Conservation (phyloP, 2,888 invertebrate species). For the Arenicola marina region DNA sequence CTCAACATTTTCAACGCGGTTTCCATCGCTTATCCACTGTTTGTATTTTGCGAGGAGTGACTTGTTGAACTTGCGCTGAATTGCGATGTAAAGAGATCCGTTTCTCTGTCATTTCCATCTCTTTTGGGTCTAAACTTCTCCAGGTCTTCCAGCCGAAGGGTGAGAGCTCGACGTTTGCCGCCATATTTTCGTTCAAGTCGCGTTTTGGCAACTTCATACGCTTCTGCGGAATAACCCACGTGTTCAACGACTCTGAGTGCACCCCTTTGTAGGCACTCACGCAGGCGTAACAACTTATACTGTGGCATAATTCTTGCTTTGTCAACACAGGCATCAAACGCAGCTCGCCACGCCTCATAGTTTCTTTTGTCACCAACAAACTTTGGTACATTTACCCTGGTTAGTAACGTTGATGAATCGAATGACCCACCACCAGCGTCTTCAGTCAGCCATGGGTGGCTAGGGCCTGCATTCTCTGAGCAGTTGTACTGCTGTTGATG, state of each 20-base stretch:
- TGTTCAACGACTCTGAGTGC: slow-evolving; percentile 12
- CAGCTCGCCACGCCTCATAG: slow-evolving; percentile 25
- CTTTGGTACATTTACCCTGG: slow-evolving; percentile 12
- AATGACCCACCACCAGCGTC: neutral
- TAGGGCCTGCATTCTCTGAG: too few relatives aligned
- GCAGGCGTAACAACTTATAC: slow-evolving; percentile 9
- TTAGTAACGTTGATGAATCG: slow-evolving; percentile 12
- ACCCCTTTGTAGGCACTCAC: slow-evolving; percentile 17
- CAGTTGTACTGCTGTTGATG: too few relatives aligned
- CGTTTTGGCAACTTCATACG: slow-evolving; percentile 19
- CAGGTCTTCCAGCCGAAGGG: too few relatives aligned
- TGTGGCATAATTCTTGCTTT: slow-evolving; percentile 11
- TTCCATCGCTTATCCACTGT: too few relatives aligned
- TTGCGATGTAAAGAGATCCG: too few relatives aligned
- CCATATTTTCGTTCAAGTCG: slow-evolving; percentile 18
- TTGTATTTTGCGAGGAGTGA: too few relatives aligned
- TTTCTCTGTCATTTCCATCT: too few relatives aligned
- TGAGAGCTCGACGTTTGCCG: slow-evolving; percentile 13
- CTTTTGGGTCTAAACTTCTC: too few relatives aligned
- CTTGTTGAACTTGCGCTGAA: too few relatives aligned
- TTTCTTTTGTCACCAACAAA: slow-evolving; percentile 20
- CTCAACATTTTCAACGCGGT: slow-evolving; percentile 13
- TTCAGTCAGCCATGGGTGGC: neutral
- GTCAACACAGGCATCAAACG: slow-evolving; percentile 20
- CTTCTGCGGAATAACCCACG: slow-evolving; percentile 18